These are phyloP conservation scores for Trachelus tabidus DNA, from an alignment of 2,888 invertebrate species.

Conservation along the genomic window DNA sequence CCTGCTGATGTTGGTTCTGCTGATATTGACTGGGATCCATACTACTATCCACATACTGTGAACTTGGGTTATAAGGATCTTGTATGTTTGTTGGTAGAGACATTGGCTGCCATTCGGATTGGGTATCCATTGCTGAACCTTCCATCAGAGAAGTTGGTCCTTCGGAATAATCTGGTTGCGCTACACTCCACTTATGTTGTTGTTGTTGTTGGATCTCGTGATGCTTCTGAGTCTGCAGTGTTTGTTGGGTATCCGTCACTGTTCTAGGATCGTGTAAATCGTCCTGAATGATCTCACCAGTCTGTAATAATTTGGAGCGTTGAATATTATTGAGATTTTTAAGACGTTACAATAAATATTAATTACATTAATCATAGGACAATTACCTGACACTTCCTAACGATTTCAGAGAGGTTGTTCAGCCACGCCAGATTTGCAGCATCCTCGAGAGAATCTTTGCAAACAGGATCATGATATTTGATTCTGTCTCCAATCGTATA, in stretches of 20 bases:
- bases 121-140: constrained; percentile 38
- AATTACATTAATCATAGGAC: background rate
- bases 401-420: constrained; percentile 66
- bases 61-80: constrained; percentile 40
- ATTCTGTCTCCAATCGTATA: constrained; percentile 72
- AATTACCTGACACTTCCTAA: constrained; percentile 64
- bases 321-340: background rate
- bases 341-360: background rate
- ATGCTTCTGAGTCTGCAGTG: constrained; percentile 44
- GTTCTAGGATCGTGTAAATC: constrained; percentile 30
- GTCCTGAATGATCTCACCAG: constrained; percentile 58
- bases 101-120: constrained; percentile 54
- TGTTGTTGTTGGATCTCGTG: constrained; percentile 42
- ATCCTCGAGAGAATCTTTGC: constrained; percentile 66
- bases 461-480: constrained; percentile 77
- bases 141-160: constrained; percentile 52
- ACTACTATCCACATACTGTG: constrained; percentile 39
- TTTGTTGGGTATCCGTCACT: constrained; percentile 14
- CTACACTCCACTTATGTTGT: constrained; percentile 34
- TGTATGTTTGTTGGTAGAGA: constrained; percentile 47
- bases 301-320: constrained; percentile 37
- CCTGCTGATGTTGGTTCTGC: constrained; percentile 37
- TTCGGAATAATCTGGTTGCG: constrained; percentile 44
- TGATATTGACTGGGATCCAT: constrained; percentile 44
- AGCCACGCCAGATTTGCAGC: constrained; percentile 72